phyloP scores from a whole-genome alignment of 2,888 invertebrate species.

The Melanchra persicariae region DNA sequence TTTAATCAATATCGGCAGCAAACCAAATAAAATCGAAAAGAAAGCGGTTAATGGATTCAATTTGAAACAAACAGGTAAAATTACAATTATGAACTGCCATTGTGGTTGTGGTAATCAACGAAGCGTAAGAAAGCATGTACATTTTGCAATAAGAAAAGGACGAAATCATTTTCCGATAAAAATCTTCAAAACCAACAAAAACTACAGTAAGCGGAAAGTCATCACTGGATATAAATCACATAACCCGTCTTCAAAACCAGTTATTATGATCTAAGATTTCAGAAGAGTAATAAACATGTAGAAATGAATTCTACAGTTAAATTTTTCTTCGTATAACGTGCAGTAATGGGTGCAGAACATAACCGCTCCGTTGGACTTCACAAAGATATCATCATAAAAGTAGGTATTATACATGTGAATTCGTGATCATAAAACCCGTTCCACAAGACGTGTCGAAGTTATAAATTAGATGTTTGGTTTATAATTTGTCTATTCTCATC shows the following conservation, averaged over 20 bases:
- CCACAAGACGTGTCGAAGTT: slow-evolving; percentile 34
- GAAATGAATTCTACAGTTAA: slow-evolving; percentile 62
- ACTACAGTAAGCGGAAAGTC: slow-evolving; percentile 54
- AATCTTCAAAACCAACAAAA: slow-evolving; percentile 12
- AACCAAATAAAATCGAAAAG: slow-evolving; percentile 56
- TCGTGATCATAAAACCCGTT: slow-evolving; percentile 44
- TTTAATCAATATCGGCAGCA: slow-evolving; percentile 28
- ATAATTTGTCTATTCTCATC: slow-evolving; percentile 22
- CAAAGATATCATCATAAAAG: slow-evolving; percentile 61
- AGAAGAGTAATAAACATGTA: slow-evolving; percentile 51
- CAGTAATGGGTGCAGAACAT: slow-evolving; percentile 74
- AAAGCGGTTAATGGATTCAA: slow-evolving; percentile 69
- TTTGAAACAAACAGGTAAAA: slow-evolving; percentile 68
- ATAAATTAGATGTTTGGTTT: slow-evolving; percentile 20
- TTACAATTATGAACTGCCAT: slow-evolving; percentile 66
- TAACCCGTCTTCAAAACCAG: slow-evolving; percentile 55
- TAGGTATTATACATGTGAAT: slow-evolving; percentile 43
- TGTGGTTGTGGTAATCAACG: slow-evolving; percentile 68
- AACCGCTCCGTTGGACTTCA: slow-evolving; percentile 66
- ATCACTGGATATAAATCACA: slow-evolving; percentile 52
- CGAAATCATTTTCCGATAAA: neutral
- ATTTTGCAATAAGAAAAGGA: slow-evolving; percentile 11
- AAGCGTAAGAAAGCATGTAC: slow-evolving; percentile 67
- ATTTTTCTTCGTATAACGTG: slow-evolving; percentile 57
- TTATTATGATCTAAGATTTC: slow-evolving; percentile 63